Evolutionary conservation across 1,140 invertebrate genomes (phyloP), one percentile per base, ranked within the genome.

Genomic region (Nasonia vitripennis): DNA sequence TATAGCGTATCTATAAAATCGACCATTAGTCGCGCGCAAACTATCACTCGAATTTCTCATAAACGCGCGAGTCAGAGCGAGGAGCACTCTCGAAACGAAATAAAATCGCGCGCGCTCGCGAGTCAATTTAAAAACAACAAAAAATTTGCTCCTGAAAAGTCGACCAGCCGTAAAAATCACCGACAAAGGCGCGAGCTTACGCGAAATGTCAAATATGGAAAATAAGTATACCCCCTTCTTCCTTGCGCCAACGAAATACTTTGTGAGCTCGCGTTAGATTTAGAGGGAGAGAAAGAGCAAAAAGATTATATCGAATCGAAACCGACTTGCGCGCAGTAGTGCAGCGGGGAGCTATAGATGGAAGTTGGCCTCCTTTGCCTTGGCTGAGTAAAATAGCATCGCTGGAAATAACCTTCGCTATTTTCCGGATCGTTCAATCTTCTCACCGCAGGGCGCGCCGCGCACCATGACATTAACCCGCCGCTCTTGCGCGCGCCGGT

Each of bases 361-460:
- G 7, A 45, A 45, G 41, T 1, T 45, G 9, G 74, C 45, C n/a
- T 77, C 23, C 74, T 45, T 51, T 41, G 45, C 48, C 10, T 27
- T 27, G 77, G 10, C 48, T 3, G 31, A 9, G 81, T 82, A 74
- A 74, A 82, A 78, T 48, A 20, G 74, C 74, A 83, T 80, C 67
- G 77, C 37, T 78, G 68, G 68, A 62, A 85, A 85, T 80, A 79
- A 79, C 77, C 83, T 68, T 6, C 45, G 27, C 77, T 80, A 79
- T 79, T 85, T 85, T 85, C 62, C 77, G 70, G 73, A 80, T 45
- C 48, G 77, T 80, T 85, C 77, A 85, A 80, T 79, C 83, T 85
- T 70, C 55, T 41, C n/a, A 34, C 23, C 51, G 78, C 78, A 45
- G 51, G 27, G 41, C 27, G 12, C 37, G 73, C 14, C 73, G 34